Percentiles rank a stretch among this genome's conserved stretches.
phyloP scores from a whole-genome alignment of 2,797 vertebrate species.

The Fratercula arctica region DNA sequence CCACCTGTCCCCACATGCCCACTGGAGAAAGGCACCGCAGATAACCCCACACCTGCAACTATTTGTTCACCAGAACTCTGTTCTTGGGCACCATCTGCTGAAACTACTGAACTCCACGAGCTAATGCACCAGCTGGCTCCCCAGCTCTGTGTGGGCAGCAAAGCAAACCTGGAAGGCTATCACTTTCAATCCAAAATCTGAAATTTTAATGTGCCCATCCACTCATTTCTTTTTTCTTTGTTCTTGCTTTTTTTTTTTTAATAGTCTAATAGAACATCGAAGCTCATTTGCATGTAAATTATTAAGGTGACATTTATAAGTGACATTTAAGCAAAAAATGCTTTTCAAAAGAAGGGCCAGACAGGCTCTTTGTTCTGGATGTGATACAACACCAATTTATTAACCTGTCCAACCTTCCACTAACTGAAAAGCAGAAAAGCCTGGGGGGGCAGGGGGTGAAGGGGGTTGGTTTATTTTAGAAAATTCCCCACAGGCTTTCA shows the following conservation, averaged over 20 bases:
- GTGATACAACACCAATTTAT: neutral
- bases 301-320: constrained; percentile 6
- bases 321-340: neutral
- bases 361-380: neutral
- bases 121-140: neutral
- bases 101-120: neutral
- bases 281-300: neutral
- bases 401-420: neutral
- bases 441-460: neutral
- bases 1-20: neutral
- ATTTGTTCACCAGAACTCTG: neutral
- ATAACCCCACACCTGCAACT: neutral
- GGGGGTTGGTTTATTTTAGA: neutral
- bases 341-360: neutral
- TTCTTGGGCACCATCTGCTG: neutral
- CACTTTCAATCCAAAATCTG: neutral
- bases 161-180: neutral
- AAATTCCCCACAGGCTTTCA: neutral
- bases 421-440: neutral
- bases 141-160: neutral
- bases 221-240: neutral
- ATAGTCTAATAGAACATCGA: neutral
- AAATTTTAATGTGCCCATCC: neutral
- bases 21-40: neutral
- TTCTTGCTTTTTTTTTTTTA: no score